Base-by-base conservation (phyloP, 2,888 invertebrate species). In the Liopterus haemorrhoidalis region DNA sequence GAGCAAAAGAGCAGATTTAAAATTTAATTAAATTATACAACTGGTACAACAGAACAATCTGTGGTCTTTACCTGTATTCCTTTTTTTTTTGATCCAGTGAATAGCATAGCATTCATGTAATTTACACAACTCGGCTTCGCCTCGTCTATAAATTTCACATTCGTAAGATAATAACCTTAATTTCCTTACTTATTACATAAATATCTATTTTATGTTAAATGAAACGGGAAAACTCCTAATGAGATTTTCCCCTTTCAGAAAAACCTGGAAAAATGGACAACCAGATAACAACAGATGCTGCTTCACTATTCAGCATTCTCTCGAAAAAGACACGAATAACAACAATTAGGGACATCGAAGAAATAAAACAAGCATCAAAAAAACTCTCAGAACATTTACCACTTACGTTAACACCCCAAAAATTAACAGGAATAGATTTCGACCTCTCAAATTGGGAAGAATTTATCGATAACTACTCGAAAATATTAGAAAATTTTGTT, bases 391-490 rank as follows among this genome's bases (percentile, higher is more conserved):
- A 62, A 24, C 57, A 62, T 31, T 56, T 72, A 39, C 73, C 74
- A 3, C 79, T 79, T 5, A 73, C 77, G 0, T 57, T 79, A 20
- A 86, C 85, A 0, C 72, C 79, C 12, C 82, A 85, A 60, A 81
- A 78, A 60, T 63, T 85, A n/a, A 59, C 67, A 8, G 68, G 69
- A 24, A 50, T 73, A 2, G 85, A 86, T 62, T 50, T 55, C 9
- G 61, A 59, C 30, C 14, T 44, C 21, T 51, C 49, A 18, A 49
- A 52, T 39, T 69, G 70, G 63, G 42, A 56, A 15, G 51, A 64
- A 18, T 69, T 74, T 24, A 64, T 74, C 3, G 55, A 70, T 11
- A 53, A 66, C 1, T 80, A 78, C 55, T 64, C 73, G 0, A 64
- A 68, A 19, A 57, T 82, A 4, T 56, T 85, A 2, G 67, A 70